These are phyloP conservation scores for Conus canariensis DNA, from an alignment of 2,888 invertebrate genomes.

Conservation along the genomic window DNA sequence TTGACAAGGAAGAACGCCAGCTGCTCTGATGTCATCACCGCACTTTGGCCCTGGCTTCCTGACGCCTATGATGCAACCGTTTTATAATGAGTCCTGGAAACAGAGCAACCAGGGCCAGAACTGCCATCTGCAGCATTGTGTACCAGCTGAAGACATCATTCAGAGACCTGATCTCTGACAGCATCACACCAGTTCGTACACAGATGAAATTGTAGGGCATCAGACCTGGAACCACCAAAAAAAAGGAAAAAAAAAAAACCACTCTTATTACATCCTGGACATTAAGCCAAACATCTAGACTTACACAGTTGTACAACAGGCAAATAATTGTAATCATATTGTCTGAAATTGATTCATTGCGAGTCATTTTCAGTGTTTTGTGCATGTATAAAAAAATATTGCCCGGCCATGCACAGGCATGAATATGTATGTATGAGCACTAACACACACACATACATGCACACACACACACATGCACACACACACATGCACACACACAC, in stretches of 20 bases:
- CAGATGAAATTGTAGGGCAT: constrained; percentile 84
- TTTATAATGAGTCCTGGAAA: constrained; percentile 74
- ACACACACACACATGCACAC: too few relatives aligned
- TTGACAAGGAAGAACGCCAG: background rate
- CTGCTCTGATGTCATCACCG: background rate
- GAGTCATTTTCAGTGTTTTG: too few relatives aligned
- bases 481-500: too few relatives aligned
- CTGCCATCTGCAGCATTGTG: constrained; percentile 75
- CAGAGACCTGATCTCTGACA: constrained; percentile 80
- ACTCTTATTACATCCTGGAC: background rate
- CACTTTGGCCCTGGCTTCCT: background rate
- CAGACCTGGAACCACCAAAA: constrained; percentile 79
- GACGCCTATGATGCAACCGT: constrained; percentile 33
- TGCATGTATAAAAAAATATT: too few relatives aligned
- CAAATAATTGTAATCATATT: too few relatives aligned
- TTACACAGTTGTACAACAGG: too few relatives aligned
- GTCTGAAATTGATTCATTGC: too few relatives aligned
- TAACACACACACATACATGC: too few relatives aligned
- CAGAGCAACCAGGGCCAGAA: constrained; percentile 76
- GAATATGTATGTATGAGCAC: too few relatives aligned
- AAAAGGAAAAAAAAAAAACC: background rate
- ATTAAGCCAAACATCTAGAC: too few relatives aligned
- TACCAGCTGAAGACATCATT: constrained; percentile 79
- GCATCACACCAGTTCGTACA: constrained; percentile 82
- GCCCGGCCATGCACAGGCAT: too few relatives aligned